These are phyloP conservation scores for Melanostoma scalare DNA, from an alignment of 2,888 invertebrate genomes.

Conservation along the genomic window DNA sequence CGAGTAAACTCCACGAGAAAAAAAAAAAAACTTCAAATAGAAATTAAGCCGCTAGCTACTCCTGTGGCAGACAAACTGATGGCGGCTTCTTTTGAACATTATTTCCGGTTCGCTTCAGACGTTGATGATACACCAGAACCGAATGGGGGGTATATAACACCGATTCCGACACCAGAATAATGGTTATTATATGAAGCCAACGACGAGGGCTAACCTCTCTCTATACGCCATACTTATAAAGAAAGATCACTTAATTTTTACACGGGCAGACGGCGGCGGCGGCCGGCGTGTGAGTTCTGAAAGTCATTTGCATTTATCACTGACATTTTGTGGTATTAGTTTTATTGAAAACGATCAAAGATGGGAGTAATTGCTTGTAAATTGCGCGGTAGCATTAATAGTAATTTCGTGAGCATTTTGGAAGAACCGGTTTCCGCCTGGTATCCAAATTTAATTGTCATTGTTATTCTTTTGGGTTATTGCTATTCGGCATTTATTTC, in stretches of 20 bases:
- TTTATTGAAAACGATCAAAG: slow-evolving; percentile 46
- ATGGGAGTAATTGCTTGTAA: slow-evolving; percentile 56
- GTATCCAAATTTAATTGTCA: not conserved
- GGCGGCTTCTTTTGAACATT: slow-evolving; percentile 64
- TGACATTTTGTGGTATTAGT: slow-evolving; percentile 60
- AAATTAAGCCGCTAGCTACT: slow-evolving; percentile 43
- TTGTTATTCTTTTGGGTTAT: not conserved
- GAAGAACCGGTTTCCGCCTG: no score
- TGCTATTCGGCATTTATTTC: no score
- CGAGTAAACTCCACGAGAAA: slow-evolving; percentile 51
- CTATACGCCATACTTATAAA: not conserved
- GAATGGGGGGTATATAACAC: slow-evolving; percentile 46
- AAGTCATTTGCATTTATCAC: slow-evolving; percentile 66
- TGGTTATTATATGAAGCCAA: slow-evolving; percentile 40
- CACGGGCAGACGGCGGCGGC: slow-evolving; percentile 28
- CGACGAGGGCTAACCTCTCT: not conserved
- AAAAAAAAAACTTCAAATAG: no score
- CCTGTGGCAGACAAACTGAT: slow-evolving; percentile 27
- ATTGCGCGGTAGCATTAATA: slow-evolving; percentile 38
- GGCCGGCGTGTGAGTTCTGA: slow-evolving; percentile 60
- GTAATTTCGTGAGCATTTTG: not conserved
- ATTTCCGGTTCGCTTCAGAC: slow-evolving; percentile 69
- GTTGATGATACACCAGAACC: slow-evolving; percentile 51
- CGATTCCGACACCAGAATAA: slow-evolving; percentile 39
- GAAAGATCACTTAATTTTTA: slow-evolving; percentile 67